Conservation (phyloP, 1,140 invertebrate species). For the Drosophila repletoides region DNA sequence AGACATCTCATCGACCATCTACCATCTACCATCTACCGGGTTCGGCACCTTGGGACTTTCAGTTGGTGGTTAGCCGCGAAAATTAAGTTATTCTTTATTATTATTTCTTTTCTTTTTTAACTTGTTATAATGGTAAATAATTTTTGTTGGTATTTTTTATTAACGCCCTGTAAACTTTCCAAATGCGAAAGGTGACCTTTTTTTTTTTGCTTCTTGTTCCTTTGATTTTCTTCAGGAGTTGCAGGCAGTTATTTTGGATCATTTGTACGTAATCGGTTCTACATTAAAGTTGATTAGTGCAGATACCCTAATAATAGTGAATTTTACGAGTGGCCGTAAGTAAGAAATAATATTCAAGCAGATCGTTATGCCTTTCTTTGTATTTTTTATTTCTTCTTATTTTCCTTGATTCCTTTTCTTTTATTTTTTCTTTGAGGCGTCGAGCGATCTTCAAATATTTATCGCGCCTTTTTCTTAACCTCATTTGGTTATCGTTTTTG, state of each 20-base stretch:
- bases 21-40: too few relatives aligned
- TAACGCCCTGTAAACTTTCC: too few relatives aligned
- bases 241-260: slow-evolving; percentile 18
- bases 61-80: too few relatives aligned
- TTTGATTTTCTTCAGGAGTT: slow-evolving; percentile 29
- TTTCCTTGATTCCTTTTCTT: neutral
- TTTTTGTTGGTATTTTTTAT: too few relatives aligned
- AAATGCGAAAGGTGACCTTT: too few relatives aligned
- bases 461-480: slow-evolving; percentile 8
- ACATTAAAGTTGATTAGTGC: slow-evolving; percentile 25
- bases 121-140: too few relatives aligned
- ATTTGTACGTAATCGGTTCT: slow-evolving; percentile 29
- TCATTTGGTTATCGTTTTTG: neutral
- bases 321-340: neutral
- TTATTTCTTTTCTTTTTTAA: too few relatives aligned
- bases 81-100: too few relatives aligned
- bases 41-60: too few relatives aligned
- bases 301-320: slow-evolving; percentile 17
- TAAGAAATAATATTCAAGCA: neutral
- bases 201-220: neutral
- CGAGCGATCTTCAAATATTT: slow-evolving; percentile 11
- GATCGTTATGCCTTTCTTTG: neutral
- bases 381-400: neutral
- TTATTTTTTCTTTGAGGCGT: neutral
- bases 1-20: too few relatives aligned